Evolutionary conservation across 2,113 vertebrate species (phyloP), one percentile per base, ranked within the genome.

Genomic region (Corvus hawaiiensis): DNA sequence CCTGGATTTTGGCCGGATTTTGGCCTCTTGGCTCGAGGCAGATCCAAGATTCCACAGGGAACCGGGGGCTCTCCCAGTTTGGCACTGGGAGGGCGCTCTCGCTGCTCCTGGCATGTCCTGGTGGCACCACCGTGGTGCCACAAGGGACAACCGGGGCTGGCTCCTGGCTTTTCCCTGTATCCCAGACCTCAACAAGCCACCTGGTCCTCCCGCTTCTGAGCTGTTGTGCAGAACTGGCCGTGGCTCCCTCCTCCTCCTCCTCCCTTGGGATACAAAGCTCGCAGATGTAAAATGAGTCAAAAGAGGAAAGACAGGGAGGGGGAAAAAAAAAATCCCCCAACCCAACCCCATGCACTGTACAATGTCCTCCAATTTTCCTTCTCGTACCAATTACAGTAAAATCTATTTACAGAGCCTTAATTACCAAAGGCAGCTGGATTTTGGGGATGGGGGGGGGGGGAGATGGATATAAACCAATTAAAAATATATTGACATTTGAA

Each of bases 401-500:
- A 96, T 97, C 96, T 97, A 97, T 97, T 97, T 97, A 96, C 81
- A 93, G 97, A 95, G 87, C 90, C 77, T 96, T 95, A 96, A 97
- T 94, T 95, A 79, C 96, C 91, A 77, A 88, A 87, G 93, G 91
- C 96, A 96, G 92, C 89, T 92, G 85, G 92, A 41, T 41, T 41
- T 41, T 41, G 39, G 39, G 39, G 39, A 55, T 63, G 55, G 32
- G 78, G 49, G 17, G 46, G 46, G 54, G 71, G 28, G 16, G 37
- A 41, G 13, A 39, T 46, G 67, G 49, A 87, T 76, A 56, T 85
- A 97, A 96, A 95, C 94, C 96, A 97, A 96, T 98, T 98, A 98
- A 96, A 95, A 96, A 96, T 97, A 78, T 92, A 94, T 87, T 97
- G 97, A 96, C 97, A 97, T 97, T 97, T 97, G 96, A 97, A 90